phyloP scores from a whole-genome alignment of 2,113 vertebrate genomes.

The Merops nubicus region DNA sequence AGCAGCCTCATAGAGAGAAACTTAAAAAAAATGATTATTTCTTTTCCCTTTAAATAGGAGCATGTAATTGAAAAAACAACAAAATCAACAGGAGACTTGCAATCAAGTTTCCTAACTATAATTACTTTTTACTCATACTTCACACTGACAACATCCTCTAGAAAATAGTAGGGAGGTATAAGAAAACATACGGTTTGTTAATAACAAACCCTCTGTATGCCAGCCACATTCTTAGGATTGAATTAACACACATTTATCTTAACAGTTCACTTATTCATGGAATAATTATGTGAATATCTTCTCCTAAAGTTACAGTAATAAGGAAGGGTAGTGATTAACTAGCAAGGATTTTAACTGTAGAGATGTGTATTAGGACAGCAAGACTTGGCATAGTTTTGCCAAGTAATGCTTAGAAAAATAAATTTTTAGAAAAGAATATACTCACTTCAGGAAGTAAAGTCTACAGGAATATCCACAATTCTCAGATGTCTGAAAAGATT shows the following conservation, averaged over 20 bases:
- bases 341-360: background rate
- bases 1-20: background rate
- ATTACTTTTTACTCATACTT: background rate
- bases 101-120: background rate
- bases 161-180: background rate
- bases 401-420: constrained; percentile 31
- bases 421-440: constrained; percentile 57
- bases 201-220: background rate
- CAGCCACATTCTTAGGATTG: background rate
- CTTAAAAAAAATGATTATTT: background rate
- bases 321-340: background rate
- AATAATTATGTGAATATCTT: background rate
- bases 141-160: background rate
- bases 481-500: constrained; percentile 62
- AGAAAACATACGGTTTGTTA: background rate
- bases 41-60: background rate
- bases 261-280: background rate
- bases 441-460: constrained; percentile 60
- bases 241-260: background rate
- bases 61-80: background rate
- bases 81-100: background rate
- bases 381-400: constrained; percentile 13
- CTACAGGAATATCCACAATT: constrained; percentile 64
- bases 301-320: background rate
- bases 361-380: background rate